Evolutionary conservation across 2,888 invertebrate genomes (phyloP).

Genomic region (Limnephilus lunatus): DNA sequence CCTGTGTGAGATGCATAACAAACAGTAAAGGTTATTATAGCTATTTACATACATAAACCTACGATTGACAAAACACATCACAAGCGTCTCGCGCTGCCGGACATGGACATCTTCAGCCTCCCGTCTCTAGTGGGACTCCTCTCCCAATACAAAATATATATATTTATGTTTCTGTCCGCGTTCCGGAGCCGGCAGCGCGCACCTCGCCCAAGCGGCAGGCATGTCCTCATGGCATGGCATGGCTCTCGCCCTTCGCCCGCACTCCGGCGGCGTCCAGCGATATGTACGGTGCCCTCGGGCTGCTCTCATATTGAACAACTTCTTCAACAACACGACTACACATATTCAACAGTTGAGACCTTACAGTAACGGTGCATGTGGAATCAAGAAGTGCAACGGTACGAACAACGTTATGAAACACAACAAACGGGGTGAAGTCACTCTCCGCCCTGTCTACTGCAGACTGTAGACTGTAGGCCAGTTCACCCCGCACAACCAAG

Average conservation of each 20-base stretch:
- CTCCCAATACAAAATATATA: neutral
- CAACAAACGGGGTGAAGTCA: slow-evolving; percentile 61
- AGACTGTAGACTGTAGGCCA: neutral
- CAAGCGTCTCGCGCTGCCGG: slow-evolving; percentile 47
- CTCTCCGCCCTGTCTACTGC: neutral
- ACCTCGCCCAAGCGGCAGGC: neutral
- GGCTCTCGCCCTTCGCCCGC: neutral
- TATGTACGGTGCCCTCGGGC: slow-evolving; percentile 22
- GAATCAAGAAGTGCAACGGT: slow-evolving; percentile 65
- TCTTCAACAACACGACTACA: slow-evolving; percentile 28
- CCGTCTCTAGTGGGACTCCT: slow-evolving; percentile 8
- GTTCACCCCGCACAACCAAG: slow-evolving; percentile 8
- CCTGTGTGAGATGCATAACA: slow-evolving; percentile 48
- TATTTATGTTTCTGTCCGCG: neutral
- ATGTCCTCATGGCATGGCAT: too few species aligned
- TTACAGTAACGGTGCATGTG: slow-evolving; percentile 59
- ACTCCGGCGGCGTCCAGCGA: neutral
- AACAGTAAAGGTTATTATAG: slow-evolving; percentile 49
- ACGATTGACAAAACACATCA: slow-evolving; percentile 62
- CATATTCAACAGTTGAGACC: slow-evolving; percentile 56
- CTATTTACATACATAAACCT: slow-evolving; percentile 52
- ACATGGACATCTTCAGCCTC: slow-evolving; percentile 14
- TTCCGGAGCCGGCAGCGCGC: neutral
- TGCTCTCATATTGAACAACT: neutral
- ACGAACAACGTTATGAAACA: slow-evolving; percentile 64